Base-by-base conservation (phyloP, 2,797 vertebrate genomes). In the Aplochiton taeniatus region DNA sequence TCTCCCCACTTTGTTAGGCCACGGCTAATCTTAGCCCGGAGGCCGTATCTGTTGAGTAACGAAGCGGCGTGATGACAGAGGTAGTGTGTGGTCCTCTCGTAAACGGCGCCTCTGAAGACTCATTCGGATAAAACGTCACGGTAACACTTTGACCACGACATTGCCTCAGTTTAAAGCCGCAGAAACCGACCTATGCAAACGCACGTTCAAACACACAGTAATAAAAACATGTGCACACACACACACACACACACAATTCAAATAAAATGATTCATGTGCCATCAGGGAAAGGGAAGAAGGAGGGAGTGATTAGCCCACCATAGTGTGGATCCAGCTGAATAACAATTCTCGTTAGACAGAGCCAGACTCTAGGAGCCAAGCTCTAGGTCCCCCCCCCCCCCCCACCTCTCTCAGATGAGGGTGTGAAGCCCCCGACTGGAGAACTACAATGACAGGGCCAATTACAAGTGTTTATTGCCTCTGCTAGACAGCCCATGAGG, bases 401-500 rank as follows among this genome's bases (percentile, higher is more conserved):
- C 63, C 1, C n/a, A 60, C 74, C 69, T 66, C 75, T n/a, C n/a
- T n/a, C 11, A 1, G 50, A 72, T 65, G 43, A 1, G 63, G 71
- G 62, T 60, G 75, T 19, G 20, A 78, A 78, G 73, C 65, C 73
- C 58, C 63, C 56, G 54, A 50, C 64, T 76, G 72, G 84, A 85
- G 82, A 77, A 53, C 58, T 14, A 49, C 77, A 58, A 63, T 49
- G 77, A 85, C 67, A 74, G 69, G 75, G 69, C 70, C 83, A 79
- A 89, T 92, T 88, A 86, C 70, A 65, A 57, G 65, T 86, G 85
- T 90, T 88, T 92, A 88, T 89, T 86, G 81, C 83, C 77, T 73
- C 79, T 81, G 69, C 62, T 74, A 44, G 44, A 76, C 70, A 71
- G 31, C 44, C 74, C 88, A 31, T 6, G 31, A 31, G 31, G 31